These are phyloP conservation scores for Apteryx mantelli DNA, from an alignment of 2,113 vertebrate species.

Conservation along the genomic window DNA sequence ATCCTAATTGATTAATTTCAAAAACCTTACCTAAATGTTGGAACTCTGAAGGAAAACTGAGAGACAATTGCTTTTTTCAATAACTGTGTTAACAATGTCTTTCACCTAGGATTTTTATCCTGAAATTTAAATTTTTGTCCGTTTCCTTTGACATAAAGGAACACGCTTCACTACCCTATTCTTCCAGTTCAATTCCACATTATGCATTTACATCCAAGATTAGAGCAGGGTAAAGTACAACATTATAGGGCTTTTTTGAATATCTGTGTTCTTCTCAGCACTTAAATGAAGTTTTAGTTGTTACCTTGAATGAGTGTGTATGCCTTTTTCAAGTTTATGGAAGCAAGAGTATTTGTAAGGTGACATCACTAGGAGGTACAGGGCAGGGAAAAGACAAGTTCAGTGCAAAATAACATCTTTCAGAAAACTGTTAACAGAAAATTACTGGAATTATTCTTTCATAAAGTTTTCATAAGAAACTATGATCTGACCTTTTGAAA, in stretches of 20 bases:
- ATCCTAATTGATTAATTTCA: not conserved
- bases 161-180: not conserved
- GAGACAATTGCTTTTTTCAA: not conserved
- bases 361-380: not conserved
- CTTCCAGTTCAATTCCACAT: no score
- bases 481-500: not conserved
- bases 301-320: not conserved
- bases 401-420: not conserved
- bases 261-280: not conserved
- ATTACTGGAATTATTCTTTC: not conserved
- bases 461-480: not conserved
- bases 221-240: not conserved
- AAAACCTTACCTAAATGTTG: not conserved
- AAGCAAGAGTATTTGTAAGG: not conserved
- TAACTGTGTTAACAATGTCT: not conserved
- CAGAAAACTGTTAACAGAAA: not conserved
- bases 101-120: not conserved
- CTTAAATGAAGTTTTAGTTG: not conserved
- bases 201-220: not conserved
- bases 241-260: not conserved
- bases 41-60: not conserved
- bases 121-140: not conserved
- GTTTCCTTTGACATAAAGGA: not conserved
- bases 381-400: not conserved
- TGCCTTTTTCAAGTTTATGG: not conserved